phyloP scores from a whole-genome alignment of 2,888 invertebrate species.

The Tipula vernalis region DNA sequence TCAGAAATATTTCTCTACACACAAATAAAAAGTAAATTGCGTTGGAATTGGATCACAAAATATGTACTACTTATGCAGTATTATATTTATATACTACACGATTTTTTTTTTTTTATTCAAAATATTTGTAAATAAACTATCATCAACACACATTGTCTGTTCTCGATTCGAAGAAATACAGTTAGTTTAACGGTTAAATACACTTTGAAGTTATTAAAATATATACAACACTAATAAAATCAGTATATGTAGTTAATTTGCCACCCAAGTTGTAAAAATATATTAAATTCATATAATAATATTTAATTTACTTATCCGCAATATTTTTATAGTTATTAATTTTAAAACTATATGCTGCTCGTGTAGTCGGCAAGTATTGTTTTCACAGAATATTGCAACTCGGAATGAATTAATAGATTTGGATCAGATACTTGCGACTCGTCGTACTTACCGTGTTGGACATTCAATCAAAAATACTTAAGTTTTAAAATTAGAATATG shows the following conservation, averaged over 20 bases:
- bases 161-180: background rate
- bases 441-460: background rate
- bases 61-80: background rate
- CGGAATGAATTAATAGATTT: background rate
- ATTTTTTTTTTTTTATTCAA: background rate
- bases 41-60: background rate
- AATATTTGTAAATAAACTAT: background rate
- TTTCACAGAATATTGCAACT: background rate
- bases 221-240: background rate
- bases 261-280: background rate
- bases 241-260: background rate
- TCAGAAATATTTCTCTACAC: background rate
- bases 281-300: background rate
- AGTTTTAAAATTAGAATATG: background rate
- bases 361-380: background rate
- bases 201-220: constrained; percentile 4
- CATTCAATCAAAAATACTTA: background rate
- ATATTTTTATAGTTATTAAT: background rate
- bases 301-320: constrained; percentile 4
- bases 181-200: background rate
- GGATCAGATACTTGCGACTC: background rate
- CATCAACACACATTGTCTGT: background rate
- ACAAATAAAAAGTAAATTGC: background rate
- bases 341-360: background rate
- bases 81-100: background rate